phyloP scores from a whole-genome alignment of 2,888 invertebrate genomes.

The Entomobrya proxima region DNA sequence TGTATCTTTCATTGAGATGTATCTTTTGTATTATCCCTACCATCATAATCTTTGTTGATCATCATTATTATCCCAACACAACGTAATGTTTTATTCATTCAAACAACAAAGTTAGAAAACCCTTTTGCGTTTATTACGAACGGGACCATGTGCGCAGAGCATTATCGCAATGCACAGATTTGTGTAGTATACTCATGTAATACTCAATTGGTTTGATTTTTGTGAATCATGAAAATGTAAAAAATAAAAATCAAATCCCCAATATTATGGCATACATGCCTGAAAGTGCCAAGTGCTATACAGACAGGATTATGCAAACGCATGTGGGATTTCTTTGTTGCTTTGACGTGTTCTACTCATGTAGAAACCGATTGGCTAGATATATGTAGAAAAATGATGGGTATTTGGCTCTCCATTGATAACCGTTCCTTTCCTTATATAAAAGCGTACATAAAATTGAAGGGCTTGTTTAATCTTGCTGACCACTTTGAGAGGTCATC shows the following conservation, averaged over 20 bases:
- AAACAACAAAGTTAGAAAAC: conserved; percentile 28
- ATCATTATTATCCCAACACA: background rate
- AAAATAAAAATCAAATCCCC: conserved; percentile 25
- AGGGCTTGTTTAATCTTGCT: conserved; percentile 34
- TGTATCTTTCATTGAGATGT: too few relatives aligned
- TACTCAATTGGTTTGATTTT: background rate
- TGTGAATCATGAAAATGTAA: conserved; percentile 44
- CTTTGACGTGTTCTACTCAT: background rate
- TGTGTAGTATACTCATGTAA: background rate
- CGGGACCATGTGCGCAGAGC: background rate
- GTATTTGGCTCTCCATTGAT: background rate
- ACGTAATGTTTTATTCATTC: background rate
- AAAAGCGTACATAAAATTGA: conserved; percentile 22
- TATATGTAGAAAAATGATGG: conserved; percentile 21
- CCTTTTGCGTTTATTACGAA: background rate
- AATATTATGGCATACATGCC: background rate
- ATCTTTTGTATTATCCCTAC: too few relatives aligned
- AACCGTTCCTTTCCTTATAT: conserved; percentile 29
- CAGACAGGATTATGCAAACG: background rate
- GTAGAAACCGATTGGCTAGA: background rate
- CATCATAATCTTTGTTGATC: conserved; percentile 34
- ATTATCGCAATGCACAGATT: background rate
- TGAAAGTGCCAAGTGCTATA: too few relatives aligned
- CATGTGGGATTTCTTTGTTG: conserved; percentile 28
- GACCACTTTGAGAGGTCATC: conserved; percentile 4